phyloP scores from a whole-genome alignment of 2,888 invertebrate genomes.

The Nymphalis c-album region DNA sequence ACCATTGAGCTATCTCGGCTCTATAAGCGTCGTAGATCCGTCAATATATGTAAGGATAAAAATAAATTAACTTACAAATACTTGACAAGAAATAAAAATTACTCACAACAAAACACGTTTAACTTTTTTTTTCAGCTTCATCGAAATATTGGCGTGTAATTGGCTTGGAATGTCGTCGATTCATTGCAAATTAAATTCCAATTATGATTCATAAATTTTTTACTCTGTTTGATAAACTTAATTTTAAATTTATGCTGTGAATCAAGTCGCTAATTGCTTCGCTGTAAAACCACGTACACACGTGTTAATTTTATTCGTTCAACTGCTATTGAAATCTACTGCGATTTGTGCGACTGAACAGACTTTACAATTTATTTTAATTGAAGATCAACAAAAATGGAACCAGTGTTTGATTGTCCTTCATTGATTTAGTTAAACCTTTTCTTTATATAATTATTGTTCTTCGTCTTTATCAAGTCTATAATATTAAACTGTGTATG shows the following conservation, averaged over 20 bases:
- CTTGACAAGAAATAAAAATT: background rate
- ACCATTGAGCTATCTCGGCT: too few species aligned
- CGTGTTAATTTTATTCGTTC: too few species aligned
- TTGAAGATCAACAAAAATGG: background rate
- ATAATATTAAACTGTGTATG: too few species aligned
- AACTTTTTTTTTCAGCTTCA: slow-evolving; percentile 4
- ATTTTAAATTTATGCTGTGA: slow-evolving; percentile 14
- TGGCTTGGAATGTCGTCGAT: slow-evolving; percentile 26
- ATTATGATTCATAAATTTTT: slow-evolving; percentile 32
- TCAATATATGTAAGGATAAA: background rate
- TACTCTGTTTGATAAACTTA: slow-evolving; percentile 1
- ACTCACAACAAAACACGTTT: background rate
- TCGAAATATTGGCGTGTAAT: slow-evolving; percentile 24
- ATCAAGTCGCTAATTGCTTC: slow-evolving; percentile 2
- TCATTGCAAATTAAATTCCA: slow-evolving; percentile 32
- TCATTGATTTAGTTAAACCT: background rate
- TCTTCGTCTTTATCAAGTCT: background rate
- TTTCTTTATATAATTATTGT: background rate
- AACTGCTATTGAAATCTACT: too few species aligned
- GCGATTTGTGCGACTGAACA: too few species aligned
- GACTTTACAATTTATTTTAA: background rate
- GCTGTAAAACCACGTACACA: too few species aligned
- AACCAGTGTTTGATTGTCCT: background rate
- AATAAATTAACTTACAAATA: background rate
- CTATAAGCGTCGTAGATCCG: too few species aligned